These are phyloP conservation scores for Enteromius paludinosus DNA, from an alignment of 2,797 vertebrate genomes.

Conservation along the genomic window DNA sequence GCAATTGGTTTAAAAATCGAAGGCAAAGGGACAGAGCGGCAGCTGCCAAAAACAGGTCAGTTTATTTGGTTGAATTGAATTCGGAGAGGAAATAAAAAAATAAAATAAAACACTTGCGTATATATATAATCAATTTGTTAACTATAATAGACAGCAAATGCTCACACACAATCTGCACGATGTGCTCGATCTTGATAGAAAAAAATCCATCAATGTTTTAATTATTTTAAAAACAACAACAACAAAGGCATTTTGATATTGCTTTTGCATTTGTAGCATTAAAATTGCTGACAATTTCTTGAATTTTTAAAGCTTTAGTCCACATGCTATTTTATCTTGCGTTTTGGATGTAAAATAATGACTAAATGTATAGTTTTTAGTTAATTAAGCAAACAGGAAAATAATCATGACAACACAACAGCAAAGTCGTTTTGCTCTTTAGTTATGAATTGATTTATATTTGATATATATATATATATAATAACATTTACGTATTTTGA, in stretches of 20 bases:
- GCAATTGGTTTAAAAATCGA: conserved; percentile 99
- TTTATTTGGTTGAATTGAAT: neutral
- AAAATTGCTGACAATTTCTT: neutral
- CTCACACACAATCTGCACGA: neutral
- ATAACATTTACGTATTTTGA: neutral
- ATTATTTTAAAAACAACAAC: neutral
- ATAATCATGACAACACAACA: neutral
- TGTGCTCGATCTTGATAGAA: neutral
- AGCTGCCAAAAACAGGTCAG: conserved; percentile 96
- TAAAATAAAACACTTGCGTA: too few relatives aligned
- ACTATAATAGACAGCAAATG: neutral
- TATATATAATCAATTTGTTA: neutral
- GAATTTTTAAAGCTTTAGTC: neutral
- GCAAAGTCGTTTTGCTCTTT: neutral
- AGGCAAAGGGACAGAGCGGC: conserved; percentile 95
- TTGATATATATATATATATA: too few relatives aligned
- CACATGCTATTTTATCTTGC: neutral
- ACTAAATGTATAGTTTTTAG: neutral
- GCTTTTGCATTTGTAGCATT: neutral
- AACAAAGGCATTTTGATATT: neutral
- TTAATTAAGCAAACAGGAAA: neutral
- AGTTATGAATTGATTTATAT: neutral
- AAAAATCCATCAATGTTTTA: neutral
- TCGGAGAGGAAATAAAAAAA: neutral
- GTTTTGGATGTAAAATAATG: neutral